phyloP scores from a whole-genome alignment of 2,797 vertebrate genomes.

The Poeciliopsis gracilis region DNA sequence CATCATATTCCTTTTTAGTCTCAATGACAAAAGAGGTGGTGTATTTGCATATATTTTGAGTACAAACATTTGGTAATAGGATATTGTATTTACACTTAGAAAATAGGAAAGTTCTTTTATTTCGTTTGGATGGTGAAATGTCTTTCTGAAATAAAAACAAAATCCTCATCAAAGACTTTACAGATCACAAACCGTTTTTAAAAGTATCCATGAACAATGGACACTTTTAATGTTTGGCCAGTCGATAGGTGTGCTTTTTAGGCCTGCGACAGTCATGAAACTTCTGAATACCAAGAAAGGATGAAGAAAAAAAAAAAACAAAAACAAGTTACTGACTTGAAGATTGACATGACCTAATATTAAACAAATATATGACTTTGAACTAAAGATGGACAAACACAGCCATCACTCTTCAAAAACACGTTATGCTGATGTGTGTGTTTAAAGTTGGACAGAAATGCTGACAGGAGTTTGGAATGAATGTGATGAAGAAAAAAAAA shows the following conservation, averaged over 20 bases:
- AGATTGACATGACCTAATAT: not conserved
- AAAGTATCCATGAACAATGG: not conserved
- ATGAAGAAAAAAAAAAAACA: not conserved
- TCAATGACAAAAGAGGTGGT: too few relatives aligned
- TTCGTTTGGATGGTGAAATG: too few relatives aligned
- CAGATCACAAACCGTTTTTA: not conserved
- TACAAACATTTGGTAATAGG: too few relatives aligned
- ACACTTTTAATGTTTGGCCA: not conserved
- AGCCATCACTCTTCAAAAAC: not conserved
- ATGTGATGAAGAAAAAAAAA: not conserved
- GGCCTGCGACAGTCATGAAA: not conserved
- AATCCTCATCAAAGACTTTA: not conserved
- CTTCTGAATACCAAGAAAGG: not conserved
- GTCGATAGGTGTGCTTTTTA: not conserved
- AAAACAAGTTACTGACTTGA: not conserved
- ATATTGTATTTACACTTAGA: too few relatives aligned
- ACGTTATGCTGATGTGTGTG: not conserved
- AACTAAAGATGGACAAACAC: not conserved
- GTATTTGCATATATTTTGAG: too few relatives aligned
- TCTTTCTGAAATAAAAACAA: too few relatives aligned
- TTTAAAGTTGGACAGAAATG: not conserved
- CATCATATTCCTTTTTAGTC: too few relatives aligned
- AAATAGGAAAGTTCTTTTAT: too few relatives aligned
- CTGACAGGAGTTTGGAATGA: not conserved
- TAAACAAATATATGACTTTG: not conserved